A percentile compares a stretch with the other conserved stretches of the same genome.
phyloP scores from a whole-genome alignment of 1,140 invertebrate genomes.

The Drosophila persimilis region DNA sequence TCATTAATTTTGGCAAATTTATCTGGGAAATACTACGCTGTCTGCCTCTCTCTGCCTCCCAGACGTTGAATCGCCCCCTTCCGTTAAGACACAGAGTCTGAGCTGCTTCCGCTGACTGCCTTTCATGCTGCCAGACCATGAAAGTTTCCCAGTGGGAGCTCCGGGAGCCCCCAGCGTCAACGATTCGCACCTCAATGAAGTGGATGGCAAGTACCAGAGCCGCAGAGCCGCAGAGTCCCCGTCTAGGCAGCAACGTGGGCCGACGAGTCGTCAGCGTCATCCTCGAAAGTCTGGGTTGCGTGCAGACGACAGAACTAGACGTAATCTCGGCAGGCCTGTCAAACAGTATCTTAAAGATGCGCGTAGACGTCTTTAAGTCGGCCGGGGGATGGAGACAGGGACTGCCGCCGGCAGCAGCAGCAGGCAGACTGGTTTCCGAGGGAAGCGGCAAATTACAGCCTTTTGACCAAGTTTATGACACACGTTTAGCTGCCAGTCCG shows the following conservation, averaged over 20 bases:
- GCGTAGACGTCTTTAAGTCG: constrained; percentile 12
- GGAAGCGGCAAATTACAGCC: constrained; percentile 54
- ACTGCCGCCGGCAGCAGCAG: constrained; percentile 6
- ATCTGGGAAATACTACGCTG: constrained; percentile 12
- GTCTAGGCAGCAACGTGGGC: constrained; percentile 28
- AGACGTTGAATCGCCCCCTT: background rate
- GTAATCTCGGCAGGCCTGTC: constrained; percentile 61
- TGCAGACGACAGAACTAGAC: constrained; percentile 48
- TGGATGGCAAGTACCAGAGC: background rate
- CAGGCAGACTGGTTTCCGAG: constrained; percentile 37
- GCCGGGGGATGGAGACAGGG: background rate
- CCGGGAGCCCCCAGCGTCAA: constrained; percentile 3
- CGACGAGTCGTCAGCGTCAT: constrained; percentile 27
- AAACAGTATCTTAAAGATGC: constrained; percentile 71
- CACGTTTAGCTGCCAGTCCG: constrained; percentile 33
- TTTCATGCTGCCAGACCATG: constrained; percentile 5
- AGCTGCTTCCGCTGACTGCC: constrained; percentile 44
- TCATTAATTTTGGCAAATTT: constrained; percentile 55
- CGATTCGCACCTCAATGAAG: constrained; percentile 39
- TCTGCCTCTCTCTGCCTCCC: background rate
- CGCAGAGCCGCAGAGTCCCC: no score
- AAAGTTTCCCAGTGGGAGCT: constrained; percentile 41
- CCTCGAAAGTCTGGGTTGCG: constrained; percentile 28
- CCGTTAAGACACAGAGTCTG: constrained; percentile 36
- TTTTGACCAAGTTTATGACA: constrained; percentile 69